Conservation (phyloP, 2,113 vertebrate genomes). For the Gallinago media region DNA sequence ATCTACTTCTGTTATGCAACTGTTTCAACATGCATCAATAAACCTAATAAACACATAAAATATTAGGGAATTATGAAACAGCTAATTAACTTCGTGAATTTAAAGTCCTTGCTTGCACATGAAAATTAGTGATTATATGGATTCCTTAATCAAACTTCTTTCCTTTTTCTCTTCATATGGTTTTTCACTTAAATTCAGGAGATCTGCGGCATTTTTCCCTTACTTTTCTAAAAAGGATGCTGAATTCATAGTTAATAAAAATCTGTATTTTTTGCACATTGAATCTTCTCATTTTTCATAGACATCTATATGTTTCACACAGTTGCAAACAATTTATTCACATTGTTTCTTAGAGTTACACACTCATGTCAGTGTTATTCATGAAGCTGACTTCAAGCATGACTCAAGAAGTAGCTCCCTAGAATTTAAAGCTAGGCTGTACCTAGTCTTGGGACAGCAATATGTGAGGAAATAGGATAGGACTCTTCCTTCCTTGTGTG, state of each 20-base stretch:
- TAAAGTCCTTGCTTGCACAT: conserved; percentile 49
- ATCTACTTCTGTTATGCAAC: not conserved
- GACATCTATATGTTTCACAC: not conserved
- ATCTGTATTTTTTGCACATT: not conserved
- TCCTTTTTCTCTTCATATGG: not conserved
- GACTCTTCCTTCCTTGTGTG: not conserved
- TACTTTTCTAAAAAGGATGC: not conserved
- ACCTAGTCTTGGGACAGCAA: not conserved
- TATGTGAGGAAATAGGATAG: not conserved
- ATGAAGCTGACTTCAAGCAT: not conserved
- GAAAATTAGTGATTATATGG: conserved; percentile 56
- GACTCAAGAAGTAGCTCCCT: not conserved
- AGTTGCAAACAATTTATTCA: not conserved
- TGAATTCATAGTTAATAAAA: not conserved
- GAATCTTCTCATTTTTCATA: not conserved
- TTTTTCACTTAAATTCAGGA: conserved; percentile 39
- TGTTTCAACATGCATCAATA: not conserved
- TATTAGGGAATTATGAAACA: conserved; percentile 49
- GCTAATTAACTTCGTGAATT: conserved; percentile 65
- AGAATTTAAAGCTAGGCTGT: not conserved
- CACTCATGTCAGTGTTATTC: not conserved
- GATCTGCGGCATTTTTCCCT: not conserved
- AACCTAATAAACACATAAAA: conserved; percentile 51
- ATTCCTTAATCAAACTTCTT: conserved; percentile 2
- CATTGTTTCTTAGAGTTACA: not conserved